Conservation (phyloP, 1,140 invertebrate genomes). For the Drosophila dunni region DNA sequence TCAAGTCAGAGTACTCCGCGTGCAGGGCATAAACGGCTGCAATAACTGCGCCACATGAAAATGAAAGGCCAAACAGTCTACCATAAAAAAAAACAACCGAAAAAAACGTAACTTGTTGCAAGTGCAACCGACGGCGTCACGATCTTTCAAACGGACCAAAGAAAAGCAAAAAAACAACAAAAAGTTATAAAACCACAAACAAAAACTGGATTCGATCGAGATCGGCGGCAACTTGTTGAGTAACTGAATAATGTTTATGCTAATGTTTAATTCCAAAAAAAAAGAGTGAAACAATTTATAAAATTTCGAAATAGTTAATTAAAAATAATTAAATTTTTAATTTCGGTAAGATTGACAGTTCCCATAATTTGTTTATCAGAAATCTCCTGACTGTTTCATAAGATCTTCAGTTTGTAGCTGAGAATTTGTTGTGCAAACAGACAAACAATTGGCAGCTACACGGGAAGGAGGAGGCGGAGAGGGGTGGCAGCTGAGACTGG, state of each 20-base stretch:
- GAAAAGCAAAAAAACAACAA: constrained; percentile 14
- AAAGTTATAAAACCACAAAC: neutral
- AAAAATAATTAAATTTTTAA: neutral
- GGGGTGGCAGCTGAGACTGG: constrained; percentile 12
- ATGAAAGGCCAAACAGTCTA: constrained; percentile 74
- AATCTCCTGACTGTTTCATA: constrained; percentile 28
- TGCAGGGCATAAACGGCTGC: constrained; percentile 32
- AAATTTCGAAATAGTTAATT: constrained; percentile 17
- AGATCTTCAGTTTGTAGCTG: constrained; percentile 17
- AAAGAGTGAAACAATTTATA: constrained; percentile 2
- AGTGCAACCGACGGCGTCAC: constrained; percentile 32
- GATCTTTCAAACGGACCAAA: constrained; percentile 25
- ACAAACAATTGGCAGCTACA: constrained; percentile 30
- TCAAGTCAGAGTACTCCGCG: neutral
- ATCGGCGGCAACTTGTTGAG: constrained; percentile 28
- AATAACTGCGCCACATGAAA: constrained; percentile 66
- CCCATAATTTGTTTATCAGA: constrained; percentile 17
- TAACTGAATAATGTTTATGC: constrained; percentile 26
- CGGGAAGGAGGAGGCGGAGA: constrained; percentile 4
- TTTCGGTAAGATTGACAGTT: neutral
- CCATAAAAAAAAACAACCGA: constrained; percentile 17
- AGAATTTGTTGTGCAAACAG: constrained; percentile 32
- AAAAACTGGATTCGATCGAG: constrained; percentile 32
- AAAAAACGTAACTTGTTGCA: constrained; percentile 44
- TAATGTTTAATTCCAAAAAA: constrained; percentile 17